Evolutionary conservation across 37 sponge, comb jelly and placozoan species (phyloP).

Genomic region (Halichondria panicea): DNA sequence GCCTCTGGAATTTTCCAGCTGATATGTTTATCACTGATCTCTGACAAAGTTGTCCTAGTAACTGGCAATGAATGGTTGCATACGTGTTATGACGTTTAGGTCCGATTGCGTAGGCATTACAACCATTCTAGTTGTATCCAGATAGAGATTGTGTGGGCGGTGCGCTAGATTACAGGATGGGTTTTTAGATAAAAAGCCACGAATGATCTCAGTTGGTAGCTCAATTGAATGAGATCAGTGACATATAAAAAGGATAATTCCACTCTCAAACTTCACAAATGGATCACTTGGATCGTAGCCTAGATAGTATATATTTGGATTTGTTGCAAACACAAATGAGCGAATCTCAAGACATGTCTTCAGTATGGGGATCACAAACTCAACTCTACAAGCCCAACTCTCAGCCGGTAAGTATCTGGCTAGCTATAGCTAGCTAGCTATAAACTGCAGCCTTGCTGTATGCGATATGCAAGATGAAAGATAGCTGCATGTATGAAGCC

Average conservation of each 20-base stretch:
- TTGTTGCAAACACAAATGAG: neutral
- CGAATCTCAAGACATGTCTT: neutral
- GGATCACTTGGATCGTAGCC: constrained; percentile 20
- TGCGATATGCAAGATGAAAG: neutral
- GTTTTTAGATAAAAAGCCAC: neutral
- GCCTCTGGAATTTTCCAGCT: too few relatives aligned
- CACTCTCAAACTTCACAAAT: neutral
- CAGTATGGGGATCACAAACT: constrained; percentile 43
- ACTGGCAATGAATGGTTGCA: too few relatives aligned
- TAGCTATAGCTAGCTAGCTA: neutral
- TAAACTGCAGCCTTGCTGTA: neutral
- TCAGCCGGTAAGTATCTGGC: constrained; percentile 7
- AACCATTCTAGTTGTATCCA: neutral
- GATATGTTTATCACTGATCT: too few relatives aligned
- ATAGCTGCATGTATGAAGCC: neutral
- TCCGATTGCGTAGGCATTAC: neutral
- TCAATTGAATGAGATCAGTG: neutral
- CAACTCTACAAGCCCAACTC: constrained; percentile 30
- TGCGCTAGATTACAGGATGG: neutral
- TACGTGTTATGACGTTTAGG: neutral
- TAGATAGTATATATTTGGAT: constrained; percentile 19
- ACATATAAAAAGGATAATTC: constrained; percentile 5
- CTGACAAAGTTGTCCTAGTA: too few relatives aligned
- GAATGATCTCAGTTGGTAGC: constrained; percentile 18
- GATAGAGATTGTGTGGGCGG: neutral